phyloP scores from a whole-genome alignment of 2,113 vertebrate genomes.

The Microtus richardsoni region DNA sequence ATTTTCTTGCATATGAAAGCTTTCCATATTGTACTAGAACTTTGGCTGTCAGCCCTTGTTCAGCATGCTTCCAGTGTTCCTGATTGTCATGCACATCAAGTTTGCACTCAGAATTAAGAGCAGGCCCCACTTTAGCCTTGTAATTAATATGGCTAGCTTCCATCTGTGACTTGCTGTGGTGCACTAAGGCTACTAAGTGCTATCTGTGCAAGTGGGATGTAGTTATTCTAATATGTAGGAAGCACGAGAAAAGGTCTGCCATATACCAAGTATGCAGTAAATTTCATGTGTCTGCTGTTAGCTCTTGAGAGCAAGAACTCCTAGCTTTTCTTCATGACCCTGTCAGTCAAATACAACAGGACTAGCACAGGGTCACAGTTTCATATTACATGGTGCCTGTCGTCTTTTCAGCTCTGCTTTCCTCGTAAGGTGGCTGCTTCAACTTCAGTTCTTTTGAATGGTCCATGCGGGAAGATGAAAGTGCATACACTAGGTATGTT shows the following conservation, averaged over 20 bases:
- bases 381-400: background rate
- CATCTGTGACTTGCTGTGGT: background rate
- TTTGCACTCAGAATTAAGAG: background rate
- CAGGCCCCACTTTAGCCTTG: background rate
- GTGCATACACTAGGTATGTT: too few species aligned
- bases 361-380: too few species aligned
- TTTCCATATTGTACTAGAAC: background rate
- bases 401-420: background rate
- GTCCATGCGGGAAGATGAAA: background rate
- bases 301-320: background rate
- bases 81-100: background rate
- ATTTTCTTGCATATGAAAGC: background rate
- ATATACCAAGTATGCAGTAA: background rate
- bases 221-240: background rate
- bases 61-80: background rate
- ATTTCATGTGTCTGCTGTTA: background rate
- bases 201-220: background rate
- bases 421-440: background rate
- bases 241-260: background rate
- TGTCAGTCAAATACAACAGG: background rate
- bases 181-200: background rate
- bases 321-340: background rate
- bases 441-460: background rate
- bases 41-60: background rate
- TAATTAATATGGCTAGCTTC: background rate